Evolutionary conservation across 2,888 invertebrate genomes (phyloP), one percentile per base, ranked within the genome.

Genomic region (Rapana venosa): DNA sequence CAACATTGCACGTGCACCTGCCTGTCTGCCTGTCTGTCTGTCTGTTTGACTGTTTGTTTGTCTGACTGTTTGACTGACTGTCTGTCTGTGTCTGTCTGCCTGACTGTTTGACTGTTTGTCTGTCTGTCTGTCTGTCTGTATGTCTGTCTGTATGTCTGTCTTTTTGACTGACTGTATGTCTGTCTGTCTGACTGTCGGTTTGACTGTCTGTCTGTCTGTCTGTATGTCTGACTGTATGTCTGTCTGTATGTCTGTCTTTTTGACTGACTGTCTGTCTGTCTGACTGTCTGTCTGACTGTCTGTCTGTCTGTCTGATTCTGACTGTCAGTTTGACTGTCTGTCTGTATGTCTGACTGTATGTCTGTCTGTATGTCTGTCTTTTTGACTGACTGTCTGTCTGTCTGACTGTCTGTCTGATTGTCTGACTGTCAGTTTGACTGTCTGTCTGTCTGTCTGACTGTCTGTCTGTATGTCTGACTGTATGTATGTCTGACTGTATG

Each of bases 161-260:
- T 0, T 66, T 4, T 35, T 15, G 30, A n/a, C 30, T 85, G n/a
- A 56, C 47, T 85, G 15, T 85, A 1, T 47, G 15, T 85, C 4
- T 86, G 47, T 61, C 35, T 66, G 30, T 84, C 84, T 47, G 26
- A 47, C 32, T 83, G 32, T 90, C 35, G 20, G 70, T 61, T 56
- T 86, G 17, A 56, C 70, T 86, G 85, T 89, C 47, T 74, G 36
- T 89, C 85, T 89, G 26, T 85, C 36, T 89, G 70, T 89, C 35
- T 35, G 61, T 89, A 56, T 88, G 22, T 61, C 61, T 61, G 17
- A 13, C 8, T 66, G 66, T 66, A 4, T 66, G 26, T 66, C 88
- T 88, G 11, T 66, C 83, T 70, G 22, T 84, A 58, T n/a, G 22
- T 88, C 88, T 88, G 26, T 81, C 58, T 84, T 30, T 88, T 61